Evolutionary conservation across 2,113 vertebrate species (phyloP).

Genomic region (Sorex araneus): DNA sequence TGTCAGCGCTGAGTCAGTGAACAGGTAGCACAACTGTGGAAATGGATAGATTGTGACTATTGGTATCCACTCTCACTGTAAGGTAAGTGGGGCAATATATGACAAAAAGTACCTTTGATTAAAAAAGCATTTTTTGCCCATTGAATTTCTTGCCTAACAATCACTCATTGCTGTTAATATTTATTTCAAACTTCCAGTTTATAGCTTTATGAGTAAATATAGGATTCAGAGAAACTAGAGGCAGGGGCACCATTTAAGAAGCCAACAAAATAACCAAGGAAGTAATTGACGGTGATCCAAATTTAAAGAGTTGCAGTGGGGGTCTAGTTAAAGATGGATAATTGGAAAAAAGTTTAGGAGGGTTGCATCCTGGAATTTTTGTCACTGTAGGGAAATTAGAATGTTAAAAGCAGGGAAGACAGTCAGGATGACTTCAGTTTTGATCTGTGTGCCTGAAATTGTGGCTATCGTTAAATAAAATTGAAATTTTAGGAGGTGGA

Average conservation of each 20-base stretch:
- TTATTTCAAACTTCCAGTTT: slow-evolving; percentile 53
- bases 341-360: neutral
- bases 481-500: neutral
- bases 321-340: neutral
- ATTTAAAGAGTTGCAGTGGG: slow-evolving; percentile 1
- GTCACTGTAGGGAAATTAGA: neutral
- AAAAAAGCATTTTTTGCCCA: slow-evolving; percentile 33
- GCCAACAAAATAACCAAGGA: neutral
- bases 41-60: neutral
- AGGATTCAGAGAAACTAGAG: slow-evolving; percentile 48
- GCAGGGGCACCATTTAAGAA: slow-evolving; percentile 20
- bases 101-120: slow-evolving; percentile 36
- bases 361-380: slow-evolving; percentile 29
- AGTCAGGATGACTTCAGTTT: neutral
- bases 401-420: neutral
- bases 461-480: neutral
- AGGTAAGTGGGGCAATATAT: slow-evolving; percentile 1
- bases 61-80: neutral
- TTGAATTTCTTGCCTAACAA: slow-evolving; percentile 59
- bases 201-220: slow-evolving; percentile 43
- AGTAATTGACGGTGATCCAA: neutral
- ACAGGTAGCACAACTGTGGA: neutral
- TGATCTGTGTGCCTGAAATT: neutral
- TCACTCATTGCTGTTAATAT: slow-evolving; percentile 50
- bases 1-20: neutral